These are phyloP conservation scores for Nothocercus julius DNA, from an alignment of 2,113 vertebrate genomes.

Conservation along the genomic window DNA sequence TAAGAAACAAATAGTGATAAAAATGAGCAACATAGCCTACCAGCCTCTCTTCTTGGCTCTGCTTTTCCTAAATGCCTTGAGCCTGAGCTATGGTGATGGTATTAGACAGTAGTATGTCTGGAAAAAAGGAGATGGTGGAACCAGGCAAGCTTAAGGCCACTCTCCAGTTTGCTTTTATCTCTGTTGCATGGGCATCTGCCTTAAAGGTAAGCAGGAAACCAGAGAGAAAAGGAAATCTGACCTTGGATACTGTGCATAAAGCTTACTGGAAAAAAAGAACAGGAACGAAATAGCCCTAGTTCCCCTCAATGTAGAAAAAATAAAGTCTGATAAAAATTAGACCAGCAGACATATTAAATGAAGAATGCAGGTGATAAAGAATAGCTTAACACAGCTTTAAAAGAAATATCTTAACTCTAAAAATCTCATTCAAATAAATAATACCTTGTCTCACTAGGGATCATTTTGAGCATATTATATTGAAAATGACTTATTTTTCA, in stretches of 20 bases:
- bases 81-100: background rate
- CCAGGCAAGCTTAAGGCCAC: background rate
- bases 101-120: background rate
- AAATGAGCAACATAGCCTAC: background rate
- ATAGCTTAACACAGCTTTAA: background rate
- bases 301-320: background rate
- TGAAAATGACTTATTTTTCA: slow-evolving; percentile 37
- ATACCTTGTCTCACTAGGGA: background rate
- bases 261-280: background rate
- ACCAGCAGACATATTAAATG: background rate
- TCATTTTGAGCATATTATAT: slow-evolving; percentile 31
- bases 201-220: background rate
- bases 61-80: background rate
- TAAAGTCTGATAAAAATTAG: background rate
- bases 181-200: background rate
- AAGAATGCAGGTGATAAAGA: background rate
- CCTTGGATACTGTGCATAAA: background rate
- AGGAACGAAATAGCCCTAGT: background rate
- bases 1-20: background rate
- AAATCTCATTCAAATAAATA: slow-evolving; percentile 49
- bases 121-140: background rate
- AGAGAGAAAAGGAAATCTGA: background rate
- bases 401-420: background rate
- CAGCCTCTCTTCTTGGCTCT: background rate
- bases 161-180: background rate